Percentiles rank a stretch among this genome's conserved stretches.
These are phyloP conservation scores for Dreissena rostriformis DNA, from an alignment of 1,140 invertebrate species.

Conservation along the genomic window DNA sequence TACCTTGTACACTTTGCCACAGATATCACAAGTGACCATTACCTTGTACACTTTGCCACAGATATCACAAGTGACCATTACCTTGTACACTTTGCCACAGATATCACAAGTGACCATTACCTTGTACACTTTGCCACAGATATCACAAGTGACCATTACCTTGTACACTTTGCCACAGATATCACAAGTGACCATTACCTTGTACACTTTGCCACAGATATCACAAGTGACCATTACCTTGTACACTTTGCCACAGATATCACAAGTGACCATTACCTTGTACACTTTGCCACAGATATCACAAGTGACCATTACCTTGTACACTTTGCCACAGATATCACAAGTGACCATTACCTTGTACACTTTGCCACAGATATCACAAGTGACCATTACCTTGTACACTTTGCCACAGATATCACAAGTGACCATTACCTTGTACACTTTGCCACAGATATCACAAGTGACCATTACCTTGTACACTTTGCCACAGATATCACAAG, in stretches of 20 bases:
- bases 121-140: neutral
- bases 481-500: slow-evolving; percentile 2
- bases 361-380: neutral
- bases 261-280: neutral
- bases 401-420: neutral
- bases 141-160: too few relatives aligned
- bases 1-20: neutral
- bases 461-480: slow-evolving; percentile 9
- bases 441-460: neutral
- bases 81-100: neutral
- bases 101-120: neutral
- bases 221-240: neutral
- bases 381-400: neutral
- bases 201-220: neutral
- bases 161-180: neutral
- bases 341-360: neutral
- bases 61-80: neutral
- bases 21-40: too few relatives aligned
- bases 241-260: neutral
- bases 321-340: neutral
- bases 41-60: neutral
- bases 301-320: neutral
- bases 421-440: neutral
- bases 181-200: neutral
- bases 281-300: neutral